phyloP scores from a whole-genome alignment of 2,888 invertebrate genomes.

The Chamaedrilus cognettii region DNA sequence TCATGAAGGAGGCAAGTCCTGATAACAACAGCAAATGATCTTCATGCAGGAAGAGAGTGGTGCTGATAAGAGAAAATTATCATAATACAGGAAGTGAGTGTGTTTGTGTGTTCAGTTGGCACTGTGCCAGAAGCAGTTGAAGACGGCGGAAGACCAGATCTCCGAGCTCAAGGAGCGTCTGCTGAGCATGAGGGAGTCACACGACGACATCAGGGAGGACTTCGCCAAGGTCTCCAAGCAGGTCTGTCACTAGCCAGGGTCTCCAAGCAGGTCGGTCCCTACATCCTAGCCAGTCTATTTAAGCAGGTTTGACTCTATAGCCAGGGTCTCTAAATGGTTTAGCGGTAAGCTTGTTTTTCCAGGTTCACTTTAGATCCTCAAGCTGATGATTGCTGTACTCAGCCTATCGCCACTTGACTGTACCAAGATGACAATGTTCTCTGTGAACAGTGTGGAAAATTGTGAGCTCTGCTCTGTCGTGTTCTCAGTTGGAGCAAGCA shows the following conservation, averaged over 20 bases:
- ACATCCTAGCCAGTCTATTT: too few species aligned
- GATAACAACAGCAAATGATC: constrained; percentile 53
- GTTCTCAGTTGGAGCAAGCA: background rate
- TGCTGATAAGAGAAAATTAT: constrained; percentile 53
- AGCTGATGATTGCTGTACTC: too few species aligned
- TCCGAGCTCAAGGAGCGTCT: constrained; percentile 48
- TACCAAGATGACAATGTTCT: too few species aligned
- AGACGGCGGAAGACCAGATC: constrained; percentile 52
- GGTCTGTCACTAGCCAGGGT: too few species aligned
- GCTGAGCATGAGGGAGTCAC: constrained; percentile 41
- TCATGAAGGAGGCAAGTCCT: constrained; percentile 51
- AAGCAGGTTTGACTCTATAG: too few species aligned
- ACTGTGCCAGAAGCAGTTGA: constrained; percentile 47
- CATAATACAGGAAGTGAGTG: constrained; percentile 49
- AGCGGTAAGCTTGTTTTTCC: too few species aligned
- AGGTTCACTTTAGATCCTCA: too few species aligned
- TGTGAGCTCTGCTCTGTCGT: background rate
- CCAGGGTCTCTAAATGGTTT: too few species aligned
- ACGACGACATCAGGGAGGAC: constrained; percentile 30
- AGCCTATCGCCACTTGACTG: too few species aligned
- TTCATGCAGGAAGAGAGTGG: constrained; percentile 50
- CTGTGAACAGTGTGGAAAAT: too few species aligned
- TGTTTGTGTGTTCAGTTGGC: constrained; percentile 24
- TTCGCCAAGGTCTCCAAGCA: constrained; percentile 27
- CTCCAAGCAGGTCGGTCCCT: too few species aligned